These are phyloP conservation scores for Bradypodion ventrale DNA, from an alignment of 2,797 vertebrate genomes.

Conservation along the genomic window DNA sequence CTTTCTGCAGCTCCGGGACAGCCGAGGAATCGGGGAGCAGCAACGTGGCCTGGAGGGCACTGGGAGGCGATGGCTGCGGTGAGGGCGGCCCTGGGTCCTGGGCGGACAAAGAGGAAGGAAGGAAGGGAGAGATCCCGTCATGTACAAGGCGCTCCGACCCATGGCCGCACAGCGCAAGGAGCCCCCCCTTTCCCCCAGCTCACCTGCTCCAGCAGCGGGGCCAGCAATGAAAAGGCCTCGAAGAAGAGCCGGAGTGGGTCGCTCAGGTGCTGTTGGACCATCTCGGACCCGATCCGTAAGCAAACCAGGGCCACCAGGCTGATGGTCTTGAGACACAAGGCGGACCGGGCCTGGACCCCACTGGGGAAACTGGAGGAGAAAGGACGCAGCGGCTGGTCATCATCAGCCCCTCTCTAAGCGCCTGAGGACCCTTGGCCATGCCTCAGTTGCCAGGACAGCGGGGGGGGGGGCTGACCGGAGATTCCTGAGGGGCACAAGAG, in stretches of 20 bases:
- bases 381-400: slow-evolving; percentile 25
- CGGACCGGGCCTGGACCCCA: slow-evolving; percentile 91
- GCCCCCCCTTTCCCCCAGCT: background rate
- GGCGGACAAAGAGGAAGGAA: background rate
- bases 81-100: slow-evolving; percentile 60
- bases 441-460: no score
- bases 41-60: slow-evolving; percentile 78
- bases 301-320: slow-evolving; percentile 95
- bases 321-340: slow-evolving; percentile 92
- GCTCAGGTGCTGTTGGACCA: slow-evolving; percentile 96
- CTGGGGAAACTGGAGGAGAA: slow-evolving; percentile 87
- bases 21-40: slow-evolving; percentile 81
- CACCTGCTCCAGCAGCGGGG: slow-evolving; percentile 86
- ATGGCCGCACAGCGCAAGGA: no score
- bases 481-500: no score
- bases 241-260: slow-evolving; percentile 90
- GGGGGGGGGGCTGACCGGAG: no score
- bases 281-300: slow-evolving; percentile 94
- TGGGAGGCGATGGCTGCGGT: slow-evolving; percentile 37
- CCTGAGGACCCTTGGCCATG: background rate
- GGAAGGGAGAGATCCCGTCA: background rate
- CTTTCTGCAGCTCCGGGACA: slow-evolving; percentile 90
- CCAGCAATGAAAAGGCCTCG: slow-evolving; percentile 86
- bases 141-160: background rate
- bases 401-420: slow-evolving; percentile 1